A percentile compares a stretch with the other conserved stretches of the same genome.
phyloP scores from a whole-genome alignment of 2,113 vertebrate genomes.

The Corvus moneduloides region DNA sequence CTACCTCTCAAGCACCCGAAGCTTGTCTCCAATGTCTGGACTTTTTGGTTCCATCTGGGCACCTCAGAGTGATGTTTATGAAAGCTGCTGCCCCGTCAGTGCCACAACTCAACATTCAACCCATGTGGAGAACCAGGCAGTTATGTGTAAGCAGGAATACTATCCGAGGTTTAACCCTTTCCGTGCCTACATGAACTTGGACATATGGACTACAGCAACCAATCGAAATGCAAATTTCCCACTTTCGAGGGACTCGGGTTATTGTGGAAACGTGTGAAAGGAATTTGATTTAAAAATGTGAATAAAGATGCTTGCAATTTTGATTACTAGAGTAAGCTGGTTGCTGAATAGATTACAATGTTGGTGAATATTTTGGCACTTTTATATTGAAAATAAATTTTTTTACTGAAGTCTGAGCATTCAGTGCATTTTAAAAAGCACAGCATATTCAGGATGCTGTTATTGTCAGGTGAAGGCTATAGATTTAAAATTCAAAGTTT shows the following conservation, averaged over 20 bases:
- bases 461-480: not conserved
- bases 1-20: constrained; percentile 95
- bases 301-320: constrained; percentile 84
- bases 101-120: constrained; percentile 79
- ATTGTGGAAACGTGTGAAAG: constrained; percentile 91
- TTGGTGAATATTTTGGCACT: constrained; percentile 86
- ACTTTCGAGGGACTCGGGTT: constrained; percentile 92
- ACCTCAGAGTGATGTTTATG: constrained; percentile 89
- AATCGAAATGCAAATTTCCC: constrained; percentile 90
- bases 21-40: constrained; percentile 97
- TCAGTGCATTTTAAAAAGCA: constrained; percentile 54
- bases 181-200: constrained; percentile 96
- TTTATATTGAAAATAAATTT: constrained; percentile 86
- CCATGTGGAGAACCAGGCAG: constrained; percentile 82
- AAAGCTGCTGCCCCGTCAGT: constrained; percentile 83
- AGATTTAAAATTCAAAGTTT: not conserved
- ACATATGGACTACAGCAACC: constrained; percentile 95
- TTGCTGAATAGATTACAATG: constrained; percentile 76
- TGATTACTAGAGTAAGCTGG: constrained; percentile 78
- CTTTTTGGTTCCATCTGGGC: constrained; percentile 99
- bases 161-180: constrained; percentile 94
- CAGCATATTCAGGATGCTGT: not conserved
- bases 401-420: constrained; percentile 71
- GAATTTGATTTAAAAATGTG: constrained; percentile 76
- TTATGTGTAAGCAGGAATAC: constrained; percentile 83